Evolutionary conservation across 1,140 invertebrate genomes (phyloP), one percentile per base, ranked within the genome.

Genomic region (Drosophila albomicans): DNA sequence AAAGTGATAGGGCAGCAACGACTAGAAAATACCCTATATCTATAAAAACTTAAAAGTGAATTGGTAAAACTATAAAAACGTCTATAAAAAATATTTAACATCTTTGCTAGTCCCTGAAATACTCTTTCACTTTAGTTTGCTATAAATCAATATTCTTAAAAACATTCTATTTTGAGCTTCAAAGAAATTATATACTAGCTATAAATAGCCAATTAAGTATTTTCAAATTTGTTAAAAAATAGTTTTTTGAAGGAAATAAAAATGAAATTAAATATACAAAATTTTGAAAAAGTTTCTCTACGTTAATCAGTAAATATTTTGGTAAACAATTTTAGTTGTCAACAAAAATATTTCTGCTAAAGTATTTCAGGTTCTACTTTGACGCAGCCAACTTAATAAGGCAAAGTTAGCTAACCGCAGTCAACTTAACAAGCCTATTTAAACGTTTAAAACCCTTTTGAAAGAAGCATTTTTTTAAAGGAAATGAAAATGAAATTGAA

Each of bases 371-470:
- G 2, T 20, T 20, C 32, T 6, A 5, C 5, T 5, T 8, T 35
- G 32, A 38, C 41, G 28, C 41, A 28, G 43, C 43, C 58, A 48
- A 62, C 28, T 62, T 62, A 48, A 48, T 28, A 32, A 32, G 43
- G 6, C 7, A 16, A 57, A 38, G 32, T 10, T 16, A 20, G 1
- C 15, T 6, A 11, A 11, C 1, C 10, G 59, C 59, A 63, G 45
- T 13, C 58, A 62, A 35, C 43, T 48, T 62, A 62, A 48, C 43
- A 5, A 3, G 20, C 6, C n/a, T 45, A 45, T 30, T 16, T 1
- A 16, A 2, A 16, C 1, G 1, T 16, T 16, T 16, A 16, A 16
- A 16, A 16, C 0, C 15, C 15, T 15, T 15, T 15, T 15, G 15
- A 15, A 15, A 15, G 15, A 15, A 15, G 15, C 15, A 20, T 20